A percentile compares a stretch with the other conserved stretches of the same genome.
Conservation (phyloP, 2,113 vertebrate genomes). For the Hippocampus abdominalis region DNA sequence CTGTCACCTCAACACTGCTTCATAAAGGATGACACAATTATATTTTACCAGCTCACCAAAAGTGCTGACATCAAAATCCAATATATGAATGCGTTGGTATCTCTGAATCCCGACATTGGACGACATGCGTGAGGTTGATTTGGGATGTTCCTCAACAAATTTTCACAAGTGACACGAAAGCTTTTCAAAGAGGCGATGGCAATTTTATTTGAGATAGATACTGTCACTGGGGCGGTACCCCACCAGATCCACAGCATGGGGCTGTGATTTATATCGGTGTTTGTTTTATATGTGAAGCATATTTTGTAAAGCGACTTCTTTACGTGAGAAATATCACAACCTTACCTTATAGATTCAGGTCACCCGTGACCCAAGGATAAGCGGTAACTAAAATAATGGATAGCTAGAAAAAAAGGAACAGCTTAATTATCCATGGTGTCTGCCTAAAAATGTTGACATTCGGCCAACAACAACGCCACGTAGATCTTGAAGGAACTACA, state of each 20-base stretch:
- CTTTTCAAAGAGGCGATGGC: slow-evolving; percentile 25
- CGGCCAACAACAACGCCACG: too few species aligned
- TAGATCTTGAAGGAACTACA: too few species aligned
- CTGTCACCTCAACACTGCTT: slow-evolving; percentile 76
- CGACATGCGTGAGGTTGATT: slow-evolving; percentile 30
- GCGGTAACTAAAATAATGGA: too few species aligned
- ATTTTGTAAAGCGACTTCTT: background rate
- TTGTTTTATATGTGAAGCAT: background rate
- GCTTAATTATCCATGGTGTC: too few species aligned
- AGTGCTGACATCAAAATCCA: slow-evolving; percentile 72
- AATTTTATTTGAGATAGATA: slow-evolving; percentile 18
- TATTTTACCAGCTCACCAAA: slow-evolving; percentile 76
- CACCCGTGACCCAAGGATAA: too few species aligned
- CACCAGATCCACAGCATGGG: background rate
- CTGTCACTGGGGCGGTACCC: background rate
- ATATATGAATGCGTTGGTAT: slow-evolving; percentile 53
- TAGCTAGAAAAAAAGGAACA: too few species aligned
- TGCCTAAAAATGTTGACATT: too few species aligned
- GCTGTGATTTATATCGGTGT: background rate
- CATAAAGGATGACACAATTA: slow-evolving; percentile 81
- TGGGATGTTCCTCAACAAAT: slow-evolving; percentile 36
- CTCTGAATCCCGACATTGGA: slow-evolving; percentile 60
- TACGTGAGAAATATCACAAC: too few species aligned
- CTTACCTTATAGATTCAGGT: too few species aligned
- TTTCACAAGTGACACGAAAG: slow-evolving; percentile 47